Evolutionary conservation across 1,140 invertebrate genomes (phyloP).

Genomic region (Thrips palmi): DNA sequence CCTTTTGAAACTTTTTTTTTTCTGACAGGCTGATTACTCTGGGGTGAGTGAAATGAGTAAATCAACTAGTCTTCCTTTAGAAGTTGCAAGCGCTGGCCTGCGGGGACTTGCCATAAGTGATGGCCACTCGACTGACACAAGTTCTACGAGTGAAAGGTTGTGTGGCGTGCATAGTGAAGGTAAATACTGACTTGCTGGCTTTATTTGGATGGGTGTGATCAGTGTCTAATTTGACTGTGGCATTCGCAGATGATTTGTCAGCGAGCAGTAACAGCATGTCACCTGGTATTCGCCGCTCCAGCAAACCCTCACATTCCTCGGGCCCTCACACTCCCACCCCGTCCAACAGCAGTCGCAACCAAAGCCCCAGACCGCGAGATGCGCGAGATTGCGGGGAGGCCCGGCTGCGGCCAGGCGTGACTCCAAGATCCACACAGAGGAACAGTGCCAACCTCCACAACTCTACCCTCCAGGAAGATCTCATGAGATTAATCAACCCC

Average conservation of each 20-base stretch:
- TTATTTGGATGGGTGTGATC: too few species aligned
- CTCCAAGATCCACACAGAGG: constrained; percentile 24
- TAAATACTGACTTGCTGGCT: too few species aligned
- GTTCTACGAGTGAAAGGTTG: constrained; percentile 24
- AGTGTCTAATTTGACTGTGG: constrained; percentile 17
- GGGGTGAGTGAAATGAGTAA: too few species aligned
- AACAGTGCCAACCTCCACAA: constrained; percentile 42
- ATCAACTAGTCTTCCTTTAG: too few species aligned
- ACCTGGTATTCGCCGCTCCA: constrained; percentile 26
- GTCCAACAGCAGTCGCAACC: constrained; percentile 34
- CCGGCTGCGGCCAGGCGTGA: constrained; percentile 27
- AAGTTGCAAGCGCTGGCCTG: not conserved
- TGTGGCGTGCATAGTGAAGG: constrained; percentile 22
- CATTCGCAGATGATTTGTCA: constrained; percentile 37
- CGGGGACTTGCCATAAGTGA: constrained; percentile 26
- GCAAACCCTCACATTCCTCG: constrained; percentile 18
- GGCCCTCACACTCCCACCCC: constrained; percentile 21
- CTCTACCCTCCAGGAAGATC: constrained; percentile 66
- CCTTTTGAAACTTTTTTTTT: too few species aligned
- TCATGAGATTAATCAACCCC: constrained; percentile 75
- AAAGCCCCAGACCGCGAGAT: constrained; percentile 36
- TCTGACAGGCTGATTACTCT: too few species aligned
- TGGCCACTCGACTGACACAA: constrained; percentile 31
- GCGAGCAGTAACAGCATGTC: constrained; percentile 33
- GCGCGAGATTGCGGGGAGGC: constrained; percentile 28